phyloP scores from a whole-genome alignment of 2,888 invertebrate species.

The Ochlodes sylvanus region DNA sequence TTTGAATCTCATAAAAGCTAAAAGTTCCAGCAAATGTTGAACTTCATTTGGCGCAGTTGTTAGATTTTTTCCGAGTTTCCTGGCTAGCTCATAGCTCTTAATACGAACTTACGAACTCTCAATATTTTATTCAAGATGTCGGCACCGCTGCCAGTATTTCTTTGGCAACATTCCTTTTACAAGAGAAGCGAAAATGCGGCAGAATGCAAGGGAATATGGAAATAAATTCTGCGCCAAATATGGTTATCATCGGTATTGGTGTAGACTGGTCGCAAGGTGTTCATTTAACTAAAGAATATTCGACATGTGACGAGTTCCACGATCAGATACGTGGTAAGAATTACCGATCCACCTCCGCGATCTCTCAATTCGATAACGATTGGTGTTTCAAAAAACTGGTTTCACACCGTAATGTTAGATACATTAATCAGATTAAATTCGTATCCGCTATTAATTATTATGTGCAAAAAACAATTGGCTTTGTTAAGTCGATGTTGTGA shows the following conservation, averaged over 20 bases:
- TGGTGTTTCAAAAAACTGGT: slow-evolving; percentile 21
- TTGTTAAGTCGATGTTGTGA: slow-evolving; percentile 7
- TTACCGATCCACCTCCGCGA: slow-evolving; percentile 25
- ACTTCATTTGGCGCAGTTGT: slow-evolving; percentile 23
- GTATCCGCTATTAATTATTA: slow-evolving; percentile 11
- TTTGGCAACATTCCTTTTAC: slow-evolving; percentile 37
- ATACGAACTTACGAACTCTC: slow-evolving; percentile 37
- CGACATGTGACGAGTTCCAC: slow-evolving; percentile 24
- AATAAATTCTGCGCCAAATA: slow-evolving; percentile 36
- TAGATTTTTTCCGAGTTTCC: slow-evolving; percentile 26
- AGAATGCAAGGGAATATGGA: slow-evolving; percentile 34
- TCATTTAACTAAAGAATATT: slow-evolving; percentile 25
- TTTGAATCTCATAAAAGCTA: not conserved
- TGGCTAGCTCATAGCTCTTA: slow-evolving; percentile 34
- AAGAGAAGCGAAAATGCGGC: slow-evolving; percentile 36
- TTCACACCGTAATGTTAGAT: slow-evolving; percentile 9
- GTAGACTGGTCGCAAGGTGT: slow-evolving; percentile 31
- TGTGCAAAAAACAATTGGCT: slow-evolving; percentile 4
- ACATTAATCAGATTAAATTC: slow-evolving; percentile 32
- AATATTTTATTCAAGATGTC: slow-evolving; percentile 39
- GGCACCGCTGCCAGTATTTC: slow-evolving; percentile 35
- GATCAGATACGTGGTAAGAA: slow-evolving; percentile 27
- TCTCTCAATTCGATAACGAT: slow-evolving; percentile 23
- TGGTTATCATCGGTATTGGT: slow-evolving; percentile 29
- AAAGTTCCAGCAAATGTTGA: slow-evolving; percentile 29